phyloP scores from a whole-genome alignment of 2,888 invertebrate genomes.

The Aricia artaxerxes region DNA sequence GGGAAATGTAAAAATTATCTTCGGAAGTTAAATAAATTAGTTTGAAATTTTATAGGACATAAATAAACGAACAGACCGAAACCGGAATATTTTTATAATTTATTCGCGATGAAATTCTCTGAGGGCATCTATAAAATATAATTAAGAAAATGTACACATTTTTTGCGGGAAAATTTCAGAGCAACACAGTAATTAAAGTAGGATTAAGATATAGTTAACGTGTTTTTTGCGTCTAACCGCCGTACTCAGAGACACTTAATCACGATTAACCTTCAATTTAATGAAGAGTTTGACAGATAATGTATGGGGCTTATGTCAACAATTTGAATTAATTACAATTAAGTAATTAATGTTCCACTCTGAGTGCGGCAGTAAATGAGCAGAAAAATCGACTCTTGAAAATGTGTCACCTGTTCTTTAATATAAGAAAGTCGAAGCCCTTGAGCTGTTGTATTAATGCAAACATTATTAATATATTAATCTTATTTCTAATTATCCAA shows the following conservation, averaged over 20 bases:
- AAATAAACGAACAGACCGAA: slow-evolving; percentile 2
- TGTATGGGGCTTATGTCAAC: no score
- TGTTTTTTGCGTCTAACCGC: background rate
- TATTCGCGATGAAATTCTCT: slow-evolving; percentile 9
- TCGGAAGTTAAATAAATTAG: slow-evolving; percentile 10
- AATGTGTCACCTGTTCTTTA: no score
- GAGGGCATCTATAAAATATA: slow-evolving; percentile 7
- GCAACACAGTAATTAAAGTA: background rate
- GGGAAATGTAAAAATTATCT: slow-evolving; percentile 2
- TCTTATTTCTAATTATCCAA: background rate
- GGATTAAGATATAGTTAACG: background rate
- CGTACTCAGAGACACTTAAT: no score
- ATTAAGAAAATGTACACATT: background rate
- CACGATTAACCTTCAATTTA: no score
- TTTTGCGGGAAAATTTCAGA: background rate
- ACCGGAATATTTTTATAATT: background rate
- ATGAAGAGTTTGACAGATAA: no score
- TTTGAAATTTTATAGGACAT: slow-evolving; percentile 8
- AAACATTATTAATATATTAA: background rate
- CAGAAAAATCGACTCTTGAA: background rate
- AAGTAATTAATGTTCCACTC: no score
- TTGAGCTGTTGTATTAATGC: background rate
- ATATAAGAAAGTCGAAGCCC: background rate
- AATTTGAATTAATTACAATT: no score
- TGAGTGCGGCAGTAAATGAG: background rate